phyloP scores from a whole-genome alignment of 2,113 vertebrate species.

The Psophia crepitans region DNA sequence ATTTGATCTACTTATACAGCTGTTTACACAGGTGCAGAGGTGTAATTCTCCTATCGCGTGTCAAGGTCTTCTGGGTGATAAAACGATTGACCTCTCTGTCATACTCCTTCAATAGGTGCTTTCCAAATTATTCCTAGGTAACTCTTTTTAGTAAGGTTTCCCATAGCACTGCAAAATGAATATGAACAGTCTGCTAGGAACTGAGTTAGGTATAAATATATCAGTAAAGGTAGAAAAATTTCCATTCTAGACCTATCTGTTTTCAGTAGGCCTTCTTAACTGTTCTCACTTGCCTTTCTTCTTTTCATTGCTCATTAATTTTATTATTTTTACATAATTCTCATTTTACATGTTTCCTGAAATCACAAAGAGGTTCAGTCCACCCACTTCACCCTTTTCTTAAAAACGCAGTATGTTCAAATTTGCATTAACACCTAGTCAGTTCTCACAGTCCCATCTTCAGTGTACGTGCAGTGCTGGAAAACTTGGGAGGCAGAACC shows the following conservation, averaged over 20 bases:
- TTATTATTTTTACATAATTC: background rate
- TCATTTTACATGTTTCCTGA: background rate
- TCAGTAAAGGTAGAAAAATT: background rate
- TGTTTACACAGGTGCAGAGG: conserved; percentile 6
- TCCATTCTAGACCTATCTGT: background rate
- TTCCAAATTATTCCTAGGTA: background rate
- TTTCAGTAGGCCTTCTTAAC: background rate
- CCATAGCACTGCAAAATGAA: background rate
- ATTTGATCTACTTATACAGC: background rate
- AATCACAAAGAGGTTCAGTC: background rate
- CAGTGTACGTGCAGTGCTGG: background rate
- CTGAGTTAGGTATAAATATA: background rate
- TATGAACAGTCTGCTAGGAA: background rate
- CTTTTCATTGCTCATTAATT: background rate
- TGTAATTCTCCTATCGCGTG: background rate
- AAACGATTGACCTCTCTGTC: background rate
- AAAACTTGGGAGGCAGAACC: background rate
- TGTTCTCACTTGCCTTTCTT: background rate
- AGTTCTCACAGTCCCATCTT: background rate
- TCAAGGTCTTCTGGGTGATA: conserved; percentile 2
- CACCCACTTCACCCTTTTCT: background rate
- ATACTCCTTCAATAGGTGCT: background rate
- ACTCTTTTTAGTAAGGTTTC: background rate
- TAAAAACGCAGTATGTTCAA: background rate
- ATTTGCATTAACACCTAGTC: background rate